Evolutionary conservation across 2,888 invertebrate species (phyloP).

Genomic region (Lochmaea crataegi): DNA sequence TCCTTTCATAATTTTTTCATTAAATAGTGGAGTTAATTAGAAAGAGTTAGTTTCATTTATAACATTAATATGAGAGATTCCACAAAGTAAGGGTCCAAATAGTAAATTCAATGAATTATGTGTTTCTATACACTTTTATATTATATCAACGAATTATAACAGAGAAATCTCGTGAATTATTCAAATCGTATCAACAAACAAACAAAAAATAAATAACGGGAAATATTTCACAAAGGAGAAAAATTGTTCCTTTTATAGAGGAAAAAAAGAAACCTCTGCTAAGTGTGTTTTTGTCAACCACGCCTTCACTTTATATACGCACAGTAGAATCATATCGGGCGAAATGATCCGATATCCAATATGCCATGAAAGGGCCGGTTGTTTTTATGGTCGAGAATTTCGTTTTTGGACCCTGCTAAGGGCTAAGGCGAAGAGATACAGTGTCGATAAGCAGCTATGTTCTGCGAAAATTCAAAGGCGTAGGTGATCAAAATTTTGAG

Average conservation of each 20-base stretch:
- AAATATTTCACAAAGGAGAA: conserved; percentile 15
- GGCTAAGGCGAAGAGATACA: conserved; percentile 28
- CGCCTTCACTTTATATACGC: conserved; percentile 21
- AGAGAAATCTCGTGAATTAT: background rate
- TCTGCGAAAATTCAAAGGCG: conserved; percentile 13
- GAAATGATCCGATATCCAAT: conserved; percentile 40
- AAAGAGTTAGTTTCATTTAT: too few relatives aligned
- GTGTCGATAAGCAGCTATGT: conserved; percentile 33
- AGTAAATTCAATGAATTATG: too few relatives aligned
- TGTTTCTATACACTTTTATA: background rate
- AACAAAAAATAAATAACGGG: background rate
- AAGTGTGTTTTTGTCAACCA: conserved; percentile 29
- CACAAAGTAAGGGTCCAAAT: too few relatives aligned
- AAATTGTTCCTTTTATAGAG: conserved; percentile 22
- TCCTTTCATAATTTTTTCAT: too few relatives aligned
- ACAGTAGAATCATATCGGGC: conserved; percentile 35
- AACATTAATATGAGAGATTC: too few relatives aligned
- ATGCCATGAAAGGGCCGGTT: conserved; percentile 35
- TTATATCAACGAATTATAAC: background rate
- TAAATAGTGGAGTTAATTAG: too few relatives aligned
- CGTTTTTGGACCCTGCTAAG: conserved; percentile 32
- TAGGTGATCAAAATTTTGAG: background rate
- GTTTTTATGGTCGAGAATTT: conserved; percentile 41
- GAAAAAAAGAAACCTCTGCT: conserved; percentile 5
- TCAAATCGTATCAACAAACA: background rate